Percentiles rank a stretch among this genome's conserved stretches.
phyloP scores from a whole-genome alignment of 2,888 invertebrate genomes.

The Callimorpha dominula region DNA sequence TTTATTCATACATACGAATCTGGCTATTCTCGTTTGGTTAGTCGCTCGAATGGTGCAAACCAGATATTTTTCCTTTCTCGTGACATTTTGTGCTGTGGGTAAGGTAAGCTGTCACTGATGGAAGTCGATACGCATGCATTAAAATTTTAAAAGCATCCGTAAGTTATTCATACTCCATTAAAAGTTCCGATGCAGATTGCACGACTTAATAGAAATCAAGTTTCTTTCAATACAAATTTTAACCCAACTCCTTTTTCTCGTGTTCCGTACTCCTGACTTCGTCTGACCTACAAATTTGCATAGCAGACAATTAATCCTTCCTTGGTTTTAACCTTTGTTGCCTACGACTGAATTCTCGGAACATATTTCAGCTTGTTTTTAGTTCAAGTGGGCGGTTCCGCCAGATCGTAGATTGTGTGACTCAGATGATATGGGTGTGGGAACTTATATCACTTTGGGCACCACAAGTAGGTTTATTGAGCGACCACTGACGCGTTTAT shows the following conservation, averaged over 20 bases:
- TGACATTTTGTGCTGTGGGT: conserved; percentile 59
- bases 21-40: conserved; percentile 79
- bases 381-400: conserved; percentile 75
- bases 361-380: conserved; percentile 71
- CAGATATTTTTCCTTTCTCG: conserved; percentile 64
- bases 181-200: conserved; percentile 41
- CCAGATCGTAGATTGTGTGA: conserved; percentile 75
- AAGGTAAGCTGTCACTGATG: conserved; percentile 50
- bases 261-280: conserved; percentile 58
- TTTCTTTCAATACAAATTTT: conserved; percentile 50
- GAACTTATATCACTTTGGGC: conserved; percentile 70
- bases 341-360: conserved; percentile 64
- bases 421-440: conserved; percentile 79
- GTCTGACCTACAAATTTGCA: conserved; percentile 63
- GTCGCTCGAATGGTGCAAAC: conserved; percentile 72
- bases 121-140: conserved; percentile 57
- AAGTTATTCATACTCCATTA: conserved; percentile 49
- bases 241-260: conserved; percentile 47
- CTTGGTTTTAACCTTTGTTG: conserved; percentile 56
- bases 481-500: conserved; percentile 65
- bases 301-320: conserved; percentile 65
- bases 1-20: conserved; percentile 78
- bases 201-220: conserved; percentile 47
- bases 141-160: conserved; percentile 52
- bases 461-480: conserved; percentile 52